Evolutionary conservation across 2,113 vertebrate species (phyloP), one percentile per base, ranked within the genome.

Genomic region (Gavia stellata): DNA sequence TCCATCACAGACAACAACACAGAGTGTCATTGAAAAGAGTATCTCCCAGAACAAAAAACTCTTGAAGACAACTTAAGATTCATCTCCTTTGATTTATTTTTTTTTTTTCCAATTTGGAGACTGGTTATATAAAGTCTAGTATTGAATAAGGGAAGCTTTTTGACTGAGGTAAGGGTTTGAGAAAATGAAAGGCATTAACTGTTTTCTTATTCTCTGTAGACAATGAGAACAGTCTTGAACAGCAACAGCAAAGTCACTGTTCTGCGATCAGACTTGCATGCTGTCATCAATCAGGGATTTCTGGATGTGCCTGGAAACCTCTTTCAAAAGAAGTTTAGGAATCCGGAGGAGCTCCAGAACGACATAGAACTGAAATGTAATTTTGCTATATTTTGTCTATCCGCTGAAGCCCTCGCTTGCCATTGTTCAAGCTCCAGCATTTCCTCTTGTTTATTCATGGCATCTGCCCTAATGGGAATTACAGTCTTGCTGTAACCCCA

Each of bases 301-400:
- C 75, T 95, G 93, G 95, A 92, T 74, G 38, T 90, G 84, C 92
- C 95, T 28, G 83, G 88, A 96, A 95, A 86, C 66, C 58, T 82
- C 58, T 92, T 91, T 82, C 66, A 71, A 17, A 52, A 55, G 4
- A 62, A 67, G 49, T 28, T 15, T 5, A 67, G 55, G 42, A 74
- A 78, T 42, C 1, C 7, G 0, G 93, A 95, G 38, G 95, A 94
- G n/a, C 40, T 17, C 49, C 96, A 94, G 90, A 92, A 59, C 4
- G 49, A 78, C 66, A 61, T 73, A 28, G 97, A 97, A 90, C 77
- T 97, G 61, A 98, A 97, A 98, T 98, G 98, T 98, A 98, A 97
- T 65, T 74, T 38, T 70, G 7, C 33, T 92, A 3, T 70, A 10
- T 56, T 67, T 81, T 81, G 47, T 88, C 50, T 70, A 81, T 59